Evolutionary conservation across 2,113 vertebrate genomes (phyloP), one percentile per base, ranked within the genome.

Genomic region (Cercopithecus mona): DNA sequence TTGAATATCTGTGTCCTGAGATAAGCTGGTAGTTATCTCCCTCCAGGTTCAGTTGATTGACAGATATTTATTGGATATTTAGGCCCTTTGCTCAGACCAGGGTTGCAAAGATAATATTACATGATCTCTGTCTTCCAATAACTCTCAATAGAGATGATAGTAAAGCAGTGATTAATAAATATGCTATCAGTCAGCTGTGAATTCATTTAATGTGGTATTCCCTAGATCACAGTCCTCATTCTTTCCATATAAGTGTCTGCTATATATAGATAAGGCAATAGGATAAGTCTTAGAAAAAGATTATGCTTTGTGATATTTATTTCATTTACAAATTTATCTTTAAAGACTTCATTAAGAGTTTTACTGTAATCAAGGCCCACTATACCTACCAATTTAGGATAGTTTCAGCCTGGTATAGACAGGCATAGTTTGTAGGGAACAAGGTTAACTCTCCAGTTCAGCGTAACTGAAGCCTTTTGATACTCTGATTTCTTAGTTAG

Each of bases 291-390:
- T 70, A 6, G 66, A 50, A 79, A 80, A 84, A 59, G 27, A 76
- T 76, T 4, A 61, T 18, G 8, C 5, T 43, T 3, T 83, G 23
- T 82, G 50, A 30, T 76, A 35, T 50, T 83, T 68, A 79, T 66
- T 96, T 89, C n/a, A 64, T 72, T 7, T 87, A 73, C 45, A 96
- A 30, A 87, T 84, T 79, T 92, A 66, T 84, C 64, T 40, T 66
- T 13, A 70, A 68, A 88, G 35, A 68, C 45, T 86, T 81, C 18
- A 45, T 52, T 43, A 81, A 80, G 57, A 75, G 22, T 72, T 79
- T 92, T 89, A 50, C 27, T 72, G 1, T 57, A 55, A 57, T 75
- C 64, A 81, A 55, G 10, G 43, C 12, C 23, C 48, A 52, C 23
- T 55, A 2, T 50, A 5, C 20, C 43, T 87, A 48, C 20, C 75